Percentiles rank a stretch among this genome's conserved stretches.
phyloP scores from a whole-genome alignment of 2,113 vertebrate genomes.

The Aix galericulata region DNA sequence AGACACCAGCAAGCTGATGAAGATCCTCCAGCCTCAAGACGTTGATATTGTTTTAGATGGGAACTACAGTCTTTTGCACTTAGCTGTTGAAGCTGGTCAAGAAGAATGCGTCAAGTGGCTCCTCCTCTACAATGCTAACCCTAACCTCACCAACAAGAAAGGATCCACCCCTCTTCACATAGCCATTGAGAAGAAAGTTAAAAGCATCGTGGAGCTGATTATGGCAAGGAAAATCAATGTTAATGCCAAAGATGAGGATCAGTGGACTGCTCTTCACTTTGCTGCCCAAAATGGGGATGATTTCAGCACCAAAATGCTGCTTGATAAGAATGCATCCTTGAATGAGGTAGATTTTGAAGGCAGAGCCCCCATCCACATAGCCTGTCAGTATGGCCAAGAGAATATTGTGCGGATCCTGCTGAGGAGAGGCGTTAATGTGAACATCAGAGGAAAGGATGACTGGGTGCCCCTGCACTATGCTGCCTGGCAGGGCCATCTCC shows the following conservation, averaged over 20 bases:
- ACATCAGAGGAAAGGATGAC: conserved; percentile 85
- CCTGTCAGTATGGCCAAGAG: conserved; percentile 96
- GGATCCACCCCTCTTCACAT: conserved; percentile 91
- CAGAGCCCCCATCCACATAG: conserved; percentile 90
- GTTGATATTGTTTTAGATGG: conserved; percentile 91
- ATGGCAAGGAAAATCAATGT: conserved; percentile 89
- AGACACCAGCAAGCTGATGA: conserved; percentile 93
- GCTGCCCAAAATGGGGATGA: conserved; percentile 93
- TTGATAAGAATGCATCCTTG: conserved; percentile 84
- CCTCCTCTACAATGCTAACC: conserved; percentile 91
- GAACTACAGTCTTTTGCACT: conserved; percentile 87
- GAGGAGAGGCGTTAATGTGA: conserved; percentile 83
- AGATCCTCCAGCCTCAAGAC: conserved; percentile 98
- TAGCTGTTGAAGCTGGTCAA: conserved; percentile 87
- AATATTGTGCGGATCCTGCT: conserved; percentile 88
- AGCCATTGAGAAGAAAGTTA: conserved; percentile 86
- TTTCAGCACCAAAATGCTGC: conserved; percentile 86
- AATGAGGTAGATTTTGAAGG: conserved; percentile 90
- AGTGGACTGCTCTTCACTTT: conserved; percentile 95
- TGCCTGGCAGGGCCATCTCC: conserved; percentile 93
- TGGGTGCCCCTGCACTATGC: conserved; percentile 94
- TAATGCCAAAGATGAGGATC: conserved; percentile 94
- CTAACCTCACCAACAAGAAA: conserved; percentile 85
- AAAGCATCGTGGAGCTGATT: conserved; percentile 87
- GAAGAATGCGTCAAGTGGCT: conserved; percentile 96